Conservation (phyloP, 1,140 invertebrate species). For the Drosophila bocqueti region DNA sequence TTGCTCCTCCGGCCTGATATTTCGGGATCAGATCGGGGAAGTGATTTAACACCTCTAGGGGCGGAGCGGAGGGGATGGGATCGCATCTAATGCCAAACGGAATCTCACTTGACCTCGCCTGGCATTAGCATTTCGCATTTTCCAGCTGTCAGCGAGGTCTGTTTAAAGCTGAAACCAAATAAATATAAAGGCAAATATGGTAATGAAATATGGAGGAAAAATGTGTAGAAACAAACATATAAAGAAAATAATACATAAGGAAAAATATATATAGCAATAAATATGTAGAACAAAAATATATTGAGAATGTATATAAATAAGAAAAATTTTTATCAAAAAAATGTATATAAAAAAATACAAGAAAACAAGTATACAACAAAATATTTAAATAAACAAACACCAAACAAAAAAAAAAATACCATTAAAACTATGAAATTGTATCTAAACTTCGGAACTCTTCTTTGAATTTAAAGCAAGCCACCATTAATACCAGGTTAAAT, state of each 20-base stretch:
- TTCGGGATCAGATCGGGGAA: background rate
- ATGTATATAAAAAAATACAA: too few species aligned
- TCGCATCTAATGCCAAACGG: slow-evolving; percentile 3
- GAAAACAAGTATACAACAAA: too few species aligned
- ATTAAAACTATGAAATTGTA: too few species aligned
- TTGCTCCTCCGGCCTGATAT: background rate
- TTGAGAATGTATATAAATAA: too few species aligned
- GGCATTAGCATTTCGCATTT: background rate
- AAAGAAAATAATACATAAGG: background rate
- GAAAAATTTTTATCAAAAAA: too few species aligned
- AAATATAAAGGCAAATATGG: background rate
- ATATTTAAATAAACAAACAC: too few species aligned
- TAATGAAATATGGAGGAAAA: background rate
- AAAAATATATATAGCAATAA: background rate
- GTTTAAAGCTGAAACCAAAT: slow-evolving; percentile 9
- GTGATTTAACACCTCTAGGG: slow-evolving; percentile 5
- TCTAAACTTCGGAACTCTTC: too few species aligned
- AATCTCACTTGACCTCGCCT: slow-evolving; percentile 5
- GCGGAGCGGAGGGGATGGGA: background rate
- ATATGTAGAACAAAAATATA: background rate
- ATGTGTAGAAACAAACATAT: background rate
- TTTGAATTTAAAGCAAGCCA: too few species aligned
- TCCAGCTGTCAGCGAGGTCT: background rate
- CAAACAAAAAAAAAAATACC: too few species aligned
- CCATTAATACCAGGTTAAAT: too few species aligned